Conservation (phyloP, 2,797 vertebrate species). For the Gouania willdenowi region DNA sequence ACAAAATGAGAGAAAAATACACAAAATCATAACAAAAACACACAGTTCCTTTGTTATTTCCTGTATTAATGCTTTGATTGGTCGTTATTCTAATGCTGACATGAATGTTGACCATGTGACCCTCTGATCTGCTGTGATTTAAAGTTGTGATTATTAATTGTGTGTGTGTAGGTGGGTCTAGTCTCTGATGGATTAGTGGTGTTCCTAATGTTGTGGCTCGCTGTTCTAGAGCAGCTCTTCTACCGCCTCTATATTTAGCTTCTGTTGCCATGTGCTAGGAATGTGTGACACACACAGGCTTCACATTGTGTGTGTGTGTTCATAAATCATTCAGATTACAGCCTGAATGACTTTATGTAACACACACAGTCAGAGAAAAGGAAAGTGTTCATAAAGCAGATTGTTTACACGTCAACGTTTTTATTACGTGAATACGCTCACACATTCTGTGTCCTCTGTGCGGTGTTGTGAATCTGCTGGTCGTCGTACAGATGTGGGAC, state of each 20-base stretch:
- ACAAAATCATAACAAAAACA: not conserved
- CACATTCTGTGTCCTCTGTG: too few species aligned
- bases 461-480: too few species aligned
- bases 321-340: too few species aligned
- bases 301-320: too few species aligned
- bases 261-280: conserved; percentile 75
- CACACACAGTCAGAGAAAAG: not conserved
- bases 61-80: too few species aligned
- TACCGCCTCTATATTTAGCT: conserved; percentile 74
- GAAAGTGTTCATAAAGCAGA: too few species aligned
- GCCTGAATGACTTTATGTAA: not conserved
- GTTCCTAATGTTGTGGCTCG: conserved; percentile 65
- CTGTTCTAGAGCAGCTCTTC: conserved; percentile 56
- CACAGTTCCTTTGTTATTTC: too few species aligned
- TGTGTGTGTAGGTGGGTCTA: conserved; percentile 1
- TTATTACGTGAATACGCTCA: too few species aligned
- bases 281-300: conserved; percentile 34
- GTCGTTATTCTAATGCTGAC: not conserved
- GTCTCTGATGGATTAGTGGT: conserved; percentile 26
- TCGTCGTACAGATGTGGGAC: not conserved
- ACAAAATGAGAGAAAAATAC: not conserved
- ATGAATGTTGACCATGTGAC: too few species aligned
- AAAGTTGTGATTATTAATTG: too few species aligned
- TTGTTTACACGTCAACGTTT: too few species aligned
- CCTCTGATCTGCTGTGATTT: too few species aligned